phyloP scores from a whole-genome alignment of 2,797 vertebrate species.

The Enteromius trimaculatus region DNA sequence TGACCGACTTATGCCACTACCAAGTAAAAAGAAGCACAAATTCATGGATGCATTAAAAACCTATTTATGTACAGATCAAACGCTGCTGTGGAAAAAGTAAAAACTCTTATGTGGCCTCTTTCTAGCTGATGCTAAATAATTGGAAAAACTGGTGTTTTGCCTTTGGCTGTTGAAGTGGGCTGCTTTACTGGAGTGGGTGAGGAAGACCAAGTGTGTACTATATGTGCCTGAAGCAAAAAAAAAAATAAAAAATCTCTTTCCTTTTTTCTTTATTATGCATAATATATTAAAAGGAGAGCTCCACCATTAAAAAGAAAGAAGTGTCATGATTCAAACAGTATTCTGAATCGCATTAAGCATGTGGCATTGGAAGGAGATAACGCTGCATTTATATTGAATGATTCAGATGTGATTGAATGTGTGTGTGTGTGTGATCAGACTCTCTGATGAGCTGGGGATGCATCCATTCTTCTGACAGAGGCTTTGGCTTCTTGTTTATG shows the following conservation, averaged over 20 bases:
- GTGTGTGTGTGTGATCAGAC: conserved; percentile 18
- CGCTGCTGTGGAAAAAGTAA: neutral
- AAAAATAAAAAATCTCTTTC: neutral
- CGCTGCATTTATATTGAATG: conserved; percentile 12
- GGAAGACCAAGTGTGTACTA: conserved; percentile 20
- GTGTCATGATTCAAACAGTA: conserved; percentile 18
- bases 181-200: conserved; percentile 38
- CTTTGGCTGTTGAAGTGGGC: conserved; percentile 34
- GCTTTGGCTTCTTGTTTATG: conserved; percentile 46
- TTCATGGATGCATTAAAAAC: conserved; percentile 2
- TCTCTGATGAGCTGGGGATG: conserved; percentile 28
- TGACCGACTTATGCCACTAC: neutral
- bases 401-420: conserved; percentile 8
- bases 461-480: conserved; percentile 35
- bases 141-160: conserved; percentile 28
- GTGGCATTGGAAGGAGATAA: neutral
- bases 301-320: neutral
- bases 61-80: conserved; percentile 6
- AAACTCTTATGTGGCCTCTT: neutral
- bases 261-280: neutral
- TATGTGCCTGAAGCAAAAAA: conserved; percentile 9
- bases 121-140: neutral
- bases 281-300: conserved; percentile 9
- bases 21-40: neutral
- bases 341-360: conserved; percentile 5